Conservation (phyloP, 1,140 invertebrate genomes). For the Trachymyrmex septentrionalis region DNA sequence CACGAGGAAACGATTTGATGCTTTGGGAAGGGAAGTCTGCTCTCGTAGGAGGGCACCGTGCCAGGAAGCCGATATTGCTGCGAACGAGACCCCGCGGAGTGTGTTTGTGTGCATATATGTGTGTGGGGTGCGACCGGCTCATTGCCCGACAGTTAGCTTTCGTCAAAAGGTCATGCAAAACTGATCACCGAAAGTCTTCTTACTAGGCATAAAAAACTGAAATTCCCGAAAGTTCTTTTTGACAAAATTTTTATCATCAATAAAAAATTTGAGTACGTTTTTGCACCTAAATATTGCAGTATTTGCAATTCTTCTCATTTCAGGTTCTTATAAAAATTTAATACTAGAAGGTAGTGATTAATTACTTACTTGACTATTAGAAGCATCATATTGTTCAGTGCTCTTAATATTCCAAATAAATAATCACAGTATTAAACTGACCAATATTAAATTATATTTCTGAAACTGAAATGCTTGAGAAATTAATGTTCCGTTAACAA, state of each 20-base stretch:
- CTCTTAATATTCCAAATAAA: no score
- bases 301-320: no score
- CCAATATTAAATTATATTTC: no score
- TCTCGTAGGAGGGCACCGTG: constrained; percentile 76
- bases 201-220: neutral
- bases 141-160: constrained; percentile 48
- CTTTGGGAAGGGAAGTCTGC: constrained; percentile 79
- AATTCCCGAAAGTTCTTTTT: neutral
- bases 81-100: constrained; percentile 64
- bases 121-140: constrained; percentile 51
- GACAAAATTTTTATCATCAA: neutral
- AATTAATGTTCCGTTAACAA: neutral
- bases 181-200: constrained; percentile 3
- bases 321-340: no score
- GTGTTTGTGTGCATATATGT: constrained; percentile 22
- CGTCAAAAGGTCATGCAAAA: constrained; percentile 39
- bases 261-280: neutral
- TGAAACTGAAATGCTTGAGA: neutral
- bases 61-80: constrained; percentile 77
- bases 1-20: constrained; percentile 77
- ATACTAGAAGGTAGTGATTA: no score
- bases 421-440: no score
- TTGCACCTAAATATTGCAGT: neutral
- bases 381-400: no score
- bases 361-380: no score